Evolutionary conservation across 1,140 invertebrate species (phyloP), one percentile per base, ranked within the genome.

Genomic region (Drosophila trapezifrons): DNA sequence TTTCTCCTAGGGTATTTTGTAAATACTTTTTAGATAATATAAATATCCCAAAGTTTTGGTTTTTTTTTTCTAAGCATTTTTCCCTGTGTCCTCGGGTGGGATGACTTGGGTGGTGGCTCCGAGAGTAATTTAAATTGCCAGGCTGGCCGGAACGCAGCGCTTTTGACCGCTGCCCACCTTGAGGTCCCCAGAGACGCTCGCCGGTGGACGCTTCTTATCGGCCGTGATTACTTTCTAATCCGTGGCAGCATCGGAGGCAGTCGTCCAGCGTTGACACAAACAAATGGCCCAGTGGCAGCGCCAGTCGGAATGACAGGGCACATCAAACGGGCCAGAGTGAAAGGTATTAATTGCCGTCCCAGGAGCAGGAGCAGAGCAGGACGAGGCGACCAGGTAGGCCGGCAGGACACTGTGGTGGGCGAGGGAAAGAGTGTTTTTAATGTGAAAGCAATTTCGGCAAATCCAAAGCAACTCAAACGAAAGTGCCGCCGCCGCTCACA

Each of bases 181-280:
- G 55, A 51, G 54, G 67, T 87, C 83, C 86, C 83, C 25, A 54
- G 83, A 89, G 83, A 86, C 78, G 63, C 70, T 49, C 51, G 51
- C 51, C 67, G 22, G 60, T 74, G 65, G 80, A 77, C 83, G 76
- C 73, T 84, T 78, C 84, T 89, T 89, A 89, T 89, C 84, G 80
- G 80, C 80, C 77, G 84, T 89, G 80, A 89, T 89, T 89, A 89
- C 84, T 89, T 89, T 89, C 84, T 89, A 89, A 89, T 89, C 84
- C 84, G 77, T 78, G 85, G 55, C 82, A 85, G 83, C 81, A 85
- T 79, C 83, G 67, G 63, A 67, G 76, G 66, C 60, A 70, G 65
- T 71, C 66, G 65, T 15, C 66, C 78, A 70, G 85, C 84, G 84
- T 89, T 89, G 84, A 89, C 84, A 89, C 66, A 80, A 89, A 89